Conservation (phyloP, 2,113 vertebrate species). For the Channa maculata region DNA sequence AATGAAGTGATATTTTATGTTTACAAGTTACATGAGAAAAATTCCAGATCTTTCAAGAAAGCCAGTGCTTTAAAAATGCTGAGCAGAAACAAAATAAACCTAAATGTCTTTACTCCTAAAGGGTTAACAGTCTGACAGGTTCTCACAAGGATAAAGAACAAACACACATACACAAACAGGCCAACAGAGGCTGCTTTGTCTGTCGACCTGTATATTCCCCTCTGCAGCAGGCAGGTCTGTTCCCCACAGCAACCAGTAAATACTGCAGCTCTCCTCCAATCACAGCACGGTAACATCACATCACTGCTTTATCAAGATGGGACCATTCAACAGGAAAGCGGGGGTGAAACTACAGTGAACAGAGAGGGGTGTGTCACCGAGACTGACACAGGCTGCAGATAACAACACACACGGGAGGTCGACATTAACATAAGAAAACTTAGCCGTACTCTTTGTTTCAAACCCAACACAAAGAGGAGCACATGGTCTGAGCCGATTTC, state of each 20-base stretch:
- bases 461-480: no score
- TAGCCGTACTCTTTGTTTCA: background rate
- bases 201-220: slow-evolving; percentile 37
- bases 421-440: background rate
- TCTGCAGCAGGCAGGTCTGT: slow-evolving; percentile 42
- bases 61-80: no score
- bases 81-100: no score
- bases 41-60: no score
- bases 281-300: slow-evolving; percentile 46
- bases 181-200: slow-evolving; percentile 75
- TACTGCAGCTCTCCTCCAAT: slow-evolving; percentile 63
- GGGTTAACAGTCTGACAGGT: background rate
- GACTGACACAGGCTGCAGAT: slow-evolving; percentile 13
- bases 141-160: slow-evolving; percentile 1
- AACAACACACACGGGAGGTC: background rate
- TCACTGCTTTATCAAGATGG: slow-evolving; percentile 57
- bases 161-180: background rate
- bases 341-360: slow-evolving; percentile 34
- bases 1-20: no score
- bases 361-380: slow-evolving; percentile 55
- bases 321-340: slow-evolving; percentile 39
- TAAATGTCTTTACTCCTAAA: background rate
- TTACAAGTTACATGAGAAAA: no score
- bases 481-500: no score
- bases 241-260: slow-evolving; percentile 68